phyloP scores from a whole-genome alignment of 2,113 vertebrate genomes.

The Oreotrochilus melanogaster region DNA sequence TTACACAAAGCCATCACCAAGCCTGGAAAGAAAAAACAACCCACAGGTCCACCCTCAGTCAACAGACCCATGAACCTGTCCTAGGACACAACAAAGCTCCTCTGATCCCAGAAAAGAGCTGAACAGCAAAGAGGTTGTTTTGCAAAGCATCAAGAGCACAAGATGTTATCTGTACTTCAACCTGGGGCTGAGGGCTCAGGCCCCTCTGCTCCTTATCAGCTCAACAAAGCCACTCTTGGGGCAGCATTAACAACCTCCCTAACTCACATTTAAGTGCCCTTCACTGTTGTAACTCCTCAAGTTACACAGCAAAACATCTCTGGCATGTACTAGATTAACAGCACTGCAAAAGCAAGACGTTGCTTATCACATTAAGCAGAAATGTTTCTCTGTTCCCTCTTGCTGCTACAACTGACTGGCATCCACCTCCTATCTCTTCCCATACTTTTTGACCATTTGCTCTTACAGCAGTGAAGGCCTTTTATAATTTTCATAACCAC shows the following conservation, averaged over 20 bases:
- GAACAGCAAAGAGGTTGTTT: rapidly evolving
- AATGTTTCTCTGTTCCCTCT: neutral
- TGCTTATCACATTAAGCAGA: neutral
- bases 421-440: neutral
- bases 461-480: neutral
- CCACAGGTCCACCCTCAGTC: neutral
- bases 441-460: neutral
- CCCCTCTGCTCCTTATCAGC: rapidly evolving
- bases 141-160: rapidly evolving
- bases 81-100: neutral
- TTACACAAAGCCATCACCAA: rapidly evolving
- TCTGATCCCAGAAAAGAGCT: too few species aligned
- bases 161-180: rapidly evolving
- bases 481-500: neutral
- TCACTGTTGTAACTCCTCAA: neutral
- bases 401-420: neutral
- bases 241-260: rapidly evolving
- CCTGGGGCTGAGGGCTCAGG: rapidly evolving
- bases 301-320: neutral
- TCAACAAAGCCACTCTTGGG: neutral
- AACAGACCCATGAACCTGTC: rapidly evolving
- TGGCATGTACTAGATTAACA: neutral
- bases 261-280: neutral
- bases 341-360: neutral
- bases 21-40: rapidly evolving